Percentiles rank a stretch among this genome's conserved stretches.
Conservation (phyloP, 2,888 invertebrate species). For the Lacanobia oleracea region DNA sequence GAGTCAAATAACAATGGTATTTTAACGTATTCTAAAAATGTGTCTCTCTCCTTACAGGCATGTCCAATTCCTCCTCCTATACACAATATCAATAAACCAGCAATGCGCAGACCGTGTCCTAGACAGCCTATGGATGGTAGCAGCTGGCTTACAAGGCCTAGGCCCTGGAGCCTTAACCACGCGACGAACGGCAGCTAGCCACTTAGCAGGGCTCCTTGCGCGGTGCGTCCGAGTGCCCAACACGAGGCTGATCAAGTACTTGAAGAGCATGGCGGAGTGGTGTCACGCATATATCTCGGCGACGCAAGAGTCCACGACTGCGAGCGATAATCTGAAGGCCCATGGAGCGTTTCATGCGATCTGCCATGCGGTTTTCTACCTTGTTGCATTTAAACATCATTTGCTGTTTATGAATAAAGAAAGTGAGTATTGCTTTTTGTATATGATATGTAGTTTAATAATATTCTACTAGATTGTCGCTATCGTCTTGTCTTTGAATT, state of each 20-base stretch:
- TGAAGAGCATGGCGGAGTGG: constrained; percentile 95
- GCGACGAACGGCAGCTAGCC: constrained; percentile 83
- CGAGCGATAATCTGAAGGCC: constrained; percentile 87
- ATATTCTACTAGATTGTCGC: too few relatives aligned
- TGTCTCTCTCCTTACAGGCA: constrained; percentile 75
- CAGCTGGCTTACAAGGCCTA: constrained; percentile 81
- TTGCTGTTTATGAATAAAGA: constrained; percentile 94
- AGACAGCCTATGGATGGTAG: constrained; percentile 82
- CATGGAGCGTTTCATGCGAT: constrained; percentile 97
- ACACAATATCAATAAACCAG: constrained; percentile 87
- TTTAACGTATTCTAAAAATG: not conserved
- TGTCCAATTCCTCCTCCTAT: constrained; percentile 87
- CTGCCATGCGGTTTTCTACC: constrained; percentile 98
- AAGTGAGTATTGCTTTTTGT: constrained; percentile 90
- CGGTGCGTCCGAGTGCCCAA: constrained; percentile 84
- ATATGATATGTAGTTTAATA: too few relatives aligned
- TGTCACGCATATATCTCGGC: constrained; percentile 95
- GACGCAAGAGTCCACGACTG: constrained; percentile 88
- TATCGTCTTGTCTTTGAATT: too few relatives aligned
- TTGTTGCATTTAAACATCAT: constrained; percentile 97
- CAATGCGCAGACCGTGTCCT: constrained; percentile 84
- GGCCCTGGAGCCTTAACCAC: constrained; percentile 83
- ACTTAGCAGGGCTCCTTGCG: constrained; percentile 85
- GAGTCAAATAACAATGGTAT: too few relatives aligned
- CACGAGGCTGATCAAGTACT: constrained; percentile 79